These are phyloP conservation scores for Tinea semifulvella DNA, from an alignment of 2,888 invertebrate genomes.

Conservation along the genomic window DNA sequence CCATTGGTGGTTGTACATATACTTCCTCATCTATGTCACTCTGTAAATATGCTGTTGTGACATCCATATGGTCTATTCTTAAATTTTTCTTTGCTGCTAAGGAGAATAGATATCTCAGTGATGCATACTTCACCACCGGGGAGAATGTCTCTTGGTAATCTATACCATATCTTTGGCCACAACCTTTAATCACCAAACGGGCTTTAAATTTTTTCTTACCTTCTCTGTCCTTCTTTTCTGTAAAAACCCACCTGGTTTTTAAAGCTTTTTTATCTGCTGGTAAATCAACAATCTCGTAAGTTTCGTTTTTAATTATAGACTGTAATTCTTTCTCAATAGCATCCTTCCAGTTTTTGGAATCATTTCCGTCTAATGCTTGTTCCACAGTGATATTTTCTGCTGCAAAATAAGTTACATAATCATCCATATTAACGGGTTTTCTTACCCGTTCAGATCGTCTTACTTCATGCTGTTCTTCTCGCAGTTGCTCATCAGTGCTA, in stretches of 20 bases:
- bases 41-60: too few species aligned
- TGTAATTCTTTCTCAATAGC: neutral
- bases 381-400: neutral
- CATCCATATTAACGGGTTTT: neutral
- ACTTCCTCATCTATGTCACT: neutral
- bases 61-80: constrained; percentile 7
- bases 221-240: constrained; percentile 2
- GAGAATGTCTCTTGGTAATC: constrained; percentile 19
- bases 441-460: neutral
- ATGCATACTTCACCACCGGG: constrained; percentile 17
- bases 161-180: constrained; percentile 14
- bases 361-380: neutral
- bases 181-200: constrained; percentile 11
- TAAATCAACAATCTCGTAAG: neutral
- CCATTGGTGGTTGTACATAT: neutral
- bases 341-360: neutral
- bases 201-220: constrained; percentile 4
- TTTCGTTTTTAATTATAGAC: neutral
- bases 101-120: constrained; percentile 17
- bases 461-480: neutral
- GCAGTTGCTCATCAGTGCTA: neutral
- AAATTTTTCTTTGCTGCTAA: neutral
- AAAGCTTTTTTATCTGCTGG: neutral
- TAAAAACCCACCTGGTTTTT: constrained; percentile 6
- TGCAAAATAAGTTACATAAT: neutral